Evolutionary conservation across 2,113 vertebrate genomes (phyloP).

Genomic region (Brachyhypopomus occidentalis): DNA sequence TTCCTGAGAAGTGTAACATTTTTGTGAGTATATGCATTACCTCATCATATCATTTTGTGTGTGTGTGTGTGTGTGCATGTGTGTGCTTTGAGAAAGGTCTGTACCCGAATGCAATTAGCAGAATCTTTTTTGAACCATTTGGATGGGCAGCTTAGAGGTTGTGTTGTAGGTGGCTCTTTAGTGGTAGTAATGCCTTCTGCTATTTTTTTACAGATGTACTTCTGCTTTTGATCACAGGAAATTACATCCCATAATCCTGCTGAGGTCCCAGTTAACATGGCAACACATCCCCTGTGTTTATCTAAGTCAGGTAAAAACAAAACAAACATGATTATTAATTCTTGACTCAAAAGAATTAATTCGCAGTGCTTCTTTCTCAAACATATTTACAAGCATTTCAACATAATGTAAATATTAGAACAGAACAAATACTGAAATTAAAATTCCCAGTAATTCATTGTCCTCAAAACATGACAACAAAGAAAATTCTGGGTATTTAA

Average conservation of each 20-base stretch:
- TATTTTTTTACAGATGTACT: conserved; percentile 87
- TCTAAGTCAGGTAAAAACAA: conserved; percentile 68
- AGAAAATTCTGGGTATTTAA: too few relatives aligned
- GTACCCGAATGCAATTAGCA: conserved; percentile 83
- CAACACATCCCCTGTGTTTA: conserved; percentile 86
- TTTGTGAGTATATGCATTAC: not conserved
- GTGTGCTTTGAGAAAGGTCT: not conserved
- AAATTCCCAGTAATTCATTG: not conserved
- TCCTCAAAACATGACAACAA: too few relatives aligned
- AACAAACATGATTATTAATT: not conserved
- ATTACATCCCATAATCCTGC: conserved; percentile 94
- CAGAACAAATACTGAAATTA: not conserved
- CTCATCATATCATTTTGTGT: not conserved
- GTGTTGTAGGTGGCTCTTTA: conserved; percentile 81
- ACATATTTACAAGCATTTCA: too few relatives aligned
- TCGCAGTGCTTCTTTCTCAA: too few relatives aligned
- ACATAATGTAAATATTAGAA: too few relatives aligned
- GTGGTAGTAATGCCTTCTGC: conserved; percentile 82
- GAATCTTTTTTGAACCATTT: conserved; percentile 72
- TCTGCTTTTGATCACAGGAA: conserved; percentile 83
- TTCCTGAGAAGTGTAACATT: conserved; percentile 47
- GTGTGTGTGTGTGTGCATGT: not conserved
- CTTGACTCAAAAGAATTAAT: not conserved
- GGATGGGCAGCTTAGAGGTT: conserved; percentile 74
- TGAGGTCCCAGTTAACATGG: conserved; percentile 83